Evolutionary conservation across 92 coral and sea anemone species (phyloP).

Genomic region (Chrysogorgia sp.): DNA sequence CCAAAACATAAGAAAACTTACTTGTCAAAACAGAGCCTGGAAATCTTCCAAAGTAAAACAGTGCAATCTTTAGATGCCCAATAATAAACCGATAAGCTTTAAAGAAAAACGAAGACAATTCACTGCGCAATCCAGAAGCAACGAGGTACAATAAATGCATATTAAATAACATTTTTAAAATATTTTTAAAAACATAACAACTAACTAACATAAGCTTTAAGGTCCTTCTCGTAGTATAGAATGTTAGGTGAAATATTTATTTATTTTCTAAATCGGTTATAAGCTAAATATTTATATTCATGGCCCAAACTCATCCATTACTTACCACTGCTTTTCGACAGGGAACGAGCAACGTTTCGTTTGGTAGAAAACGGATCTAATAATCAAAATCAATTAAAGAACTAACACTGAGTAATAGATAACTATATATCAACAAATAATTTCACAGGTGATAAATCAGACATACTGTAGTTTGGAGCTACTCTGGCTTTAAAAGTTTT

Average conservation of each 20-base stretch:
- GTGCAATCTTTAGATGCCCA: constrained; percentile 25
- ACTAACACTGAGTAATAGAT: no score
- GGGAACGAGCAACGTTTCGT: constrained; percentile 79
- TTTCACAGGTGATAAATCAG: no score
- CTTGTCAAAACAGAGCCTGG: constrained; percentile 20
- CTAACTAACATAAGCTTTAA: no score
- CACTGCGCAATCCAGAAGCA: constrained; percentile 9
- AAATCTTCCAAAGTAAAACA: constrained; percentile 7
- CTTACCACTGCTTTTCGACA: constrained; percentile 72
- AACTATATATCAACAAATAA: no score
- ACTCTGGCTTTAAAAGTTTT: no score
- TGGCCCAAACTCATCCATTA: background rate
- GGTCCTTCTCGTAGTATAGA: no score
- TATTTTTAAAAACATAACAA: no score
- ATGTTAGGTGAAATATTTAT: no score
- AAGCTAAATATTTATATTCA: no score
- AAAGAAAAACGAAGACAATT: background rate
- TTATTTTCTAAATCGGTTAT: no score
- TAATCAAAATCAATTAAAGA: background rate
- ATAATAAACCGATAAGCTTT: background rate
- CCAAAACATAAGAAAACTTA: background rate
- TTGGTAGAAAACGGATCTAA: constrained; percentile 81
- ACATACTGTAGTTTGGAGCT: no score
- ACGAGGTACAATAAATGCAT: constrained; percentile 6
- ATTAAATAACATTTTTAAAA: no score